Evolutionary conservation across 2,797 vertebrate genomes (phyloP).

Genomic region (Hozukius guyotensis): DNA sequence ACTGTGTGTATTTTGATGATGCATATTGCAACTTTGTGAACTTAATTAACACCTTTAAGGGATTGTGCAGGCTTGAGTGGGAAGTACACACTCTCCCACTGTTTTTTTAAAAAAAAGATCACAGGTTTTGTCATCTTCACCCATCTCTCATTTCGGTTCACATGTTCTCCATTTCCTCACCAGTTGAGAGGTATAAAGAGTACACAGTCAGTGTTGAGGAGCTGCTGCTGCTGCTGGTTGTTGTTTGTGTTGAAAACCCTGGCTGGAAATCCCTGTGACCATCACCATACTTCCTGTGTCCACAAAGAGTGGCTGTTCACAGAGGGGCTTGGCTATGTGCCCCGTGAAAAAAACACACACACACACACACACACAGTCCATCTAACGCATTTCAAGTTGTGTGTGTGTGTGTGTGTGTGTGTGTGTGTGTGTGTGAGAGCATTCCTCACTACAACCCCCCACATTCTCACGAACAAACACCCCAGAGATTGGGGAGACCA

Average conservation of each 20-base stretch:
- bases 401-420: background rate
- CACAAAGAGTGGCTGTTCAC: conserved; percentile 81
- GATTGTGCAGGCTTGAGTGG: background rate
- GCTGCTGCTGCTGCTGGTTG: conserved; percentile 21
- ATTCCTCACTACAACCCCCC: conserved; percentile 64
- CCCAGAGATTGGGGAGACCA: conserved; percentile 31
- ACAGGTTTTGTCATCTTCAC: background rate
- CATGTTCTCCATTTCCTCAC: background rate
- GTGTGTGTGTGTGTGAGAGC: conserved; percentile 8
- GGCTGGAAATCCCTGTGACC: conserved; percentile 53
- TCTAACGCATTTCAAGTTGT: conserved; percentile 22
- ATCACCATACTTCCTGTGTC: conserved; percentile 76
- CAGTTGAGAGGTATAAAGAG: background rate
- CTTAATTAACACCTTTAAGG: background rate
- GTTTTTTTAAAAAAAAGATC: background rate
- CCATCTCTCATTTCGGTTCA: background rate
- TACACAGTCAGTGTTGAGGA: background rate
- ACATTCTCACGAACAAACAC: conserved; percentile 59
- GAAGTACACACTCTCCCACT: background rate
- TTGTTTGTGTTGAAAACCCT: conserved; percentile 26
- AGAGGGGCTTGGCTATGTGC: conserved; percentile 55
- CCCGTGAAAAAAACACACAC: background rate
- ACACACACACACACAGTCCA: conserved; percentile 16
- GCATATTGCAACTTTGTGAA: background rate
- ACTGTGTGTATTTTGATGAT: background rate